Evolutionary conservation across 2,113 vertebrate genomes (phyloP).

Genomic region (Toxotes chatareus): DNA sequence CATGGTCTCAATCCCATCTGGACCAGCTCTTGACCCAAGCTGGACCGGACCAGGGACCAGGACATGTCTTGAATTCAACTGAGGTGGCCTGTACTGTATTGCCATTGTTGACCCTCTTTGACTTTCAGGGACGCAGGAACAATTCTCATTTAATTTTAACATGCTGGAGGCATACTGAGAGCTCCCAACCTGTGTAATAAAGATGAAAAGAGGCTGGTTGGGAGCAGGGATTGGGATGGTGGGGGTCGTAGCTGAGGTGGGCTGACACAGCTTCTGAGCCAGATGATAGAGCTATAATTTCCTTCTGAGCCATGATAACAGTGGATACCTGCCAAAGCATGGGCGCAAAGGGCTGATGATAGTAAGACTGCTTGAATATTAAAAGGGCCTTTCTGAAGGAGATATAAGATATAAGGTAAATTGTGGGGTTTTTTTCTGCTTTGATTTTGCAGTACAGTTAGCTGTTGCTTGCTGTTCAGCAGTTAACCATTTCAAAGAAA

Average conservation of each 20-base stretch:
- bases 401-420: conserved; percentile 41
- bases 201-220: conserved; percentile 26
- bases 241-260: conserved; percentile 36
- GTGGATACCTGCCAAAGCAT: conserved; percentile 66
- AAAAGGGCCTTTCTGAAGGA: conserved; percentile 50
- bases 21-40: neutral
- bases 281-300: conserved; percentile 79
- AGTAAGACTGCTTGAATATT: conserved; percentile 70
- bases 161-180: conserved; percentile 17
- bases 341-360: conserved; percentile 62
- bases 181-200: conserved; percentile 27
- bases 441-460: conserved; percentile 12
- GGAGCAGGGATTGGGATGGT: conserved; percentile 23
- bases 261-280: conserved; percentile 70
- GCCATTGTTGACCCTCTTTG: conserved; percentile 1
- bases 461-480: neutral
- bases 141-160: conserved; percentile 21
- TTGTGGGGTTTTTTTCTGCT: conserved; percentile 5
- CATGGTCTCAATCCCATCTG: neutral
- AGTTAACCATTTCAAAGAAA: too few species aligned
- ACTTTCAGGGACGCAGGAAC: conserved; percentile 17
- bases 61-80: neutral
- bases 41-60: neutral
- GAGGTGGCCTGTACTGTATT: neutral
- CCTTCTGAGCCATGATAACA: conserved; percentile 71